A percentile compares a stretch with the other conserved stretches of the same genome.
These are phyloP conservation scores for Pachyuromys duprasi DNA, from an alignment of 2,797 vertebrate genomes.

Conservation along the genomic window DNA sequence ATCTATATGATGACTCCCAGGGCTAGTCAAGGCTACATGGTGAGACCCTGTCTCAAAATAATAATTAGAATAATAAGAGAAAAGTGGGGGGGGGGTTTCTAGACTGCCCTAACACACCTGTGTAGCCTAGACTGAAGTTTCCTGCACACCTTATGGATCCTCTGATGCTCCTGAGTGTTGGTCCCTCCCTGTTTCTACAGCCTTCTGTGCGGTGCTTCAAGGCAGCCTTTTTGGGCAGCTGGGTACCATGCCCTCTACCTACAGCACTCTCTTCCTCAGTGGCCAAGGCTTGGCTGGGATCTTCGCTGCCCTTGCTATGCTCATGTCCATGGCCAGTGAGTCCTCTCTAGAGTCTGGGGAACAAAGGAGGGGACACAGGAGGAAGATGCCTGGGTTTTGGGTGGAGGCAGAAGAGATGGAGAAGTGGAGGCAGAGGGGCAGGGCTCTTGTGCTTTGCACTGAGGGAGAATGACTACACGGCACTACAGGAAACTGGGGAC, in stretches of 20 bases:
- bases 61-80: neutral
- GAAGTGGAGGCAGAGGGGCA: neutral
- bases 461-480: neutral
- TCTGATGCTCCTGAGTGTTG: neutral
- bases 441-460: neutral
- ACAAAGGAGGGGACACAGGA: neutral
- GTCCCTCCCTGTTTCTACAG: constrained; percentile 80
- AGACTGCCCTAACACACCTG: neutral
- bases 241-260: constrained; percentile 91
- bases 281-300: constrained; percentile 95
- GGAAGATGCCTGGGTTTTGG: neutral
- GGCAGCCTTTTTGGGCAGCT: constrained; percentile 94
- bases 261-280: constrained; percentile 94
- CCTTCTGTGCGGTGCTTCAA: constrained; percentile 93
- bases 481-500: neutral
- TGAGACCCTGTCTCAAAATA: neutral
- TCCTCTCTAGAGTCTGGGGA: neutral
- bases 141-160: accelerated
- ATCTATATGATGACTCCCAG: neutral
- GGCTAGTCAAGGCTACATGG: neutral
- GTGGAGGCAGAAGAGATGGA: neutral
- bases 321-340: constrained; percentile 93
- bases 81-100: neutral
- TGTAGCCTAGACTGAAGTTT: neutral
- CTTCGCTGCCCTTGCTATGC: constrained; percentile 93